These are phyloP conservation scores for Nebria ingens DNA, from an alignment of 1,140 invertebrate genomes.

Conservation along the genomic window DNA sequence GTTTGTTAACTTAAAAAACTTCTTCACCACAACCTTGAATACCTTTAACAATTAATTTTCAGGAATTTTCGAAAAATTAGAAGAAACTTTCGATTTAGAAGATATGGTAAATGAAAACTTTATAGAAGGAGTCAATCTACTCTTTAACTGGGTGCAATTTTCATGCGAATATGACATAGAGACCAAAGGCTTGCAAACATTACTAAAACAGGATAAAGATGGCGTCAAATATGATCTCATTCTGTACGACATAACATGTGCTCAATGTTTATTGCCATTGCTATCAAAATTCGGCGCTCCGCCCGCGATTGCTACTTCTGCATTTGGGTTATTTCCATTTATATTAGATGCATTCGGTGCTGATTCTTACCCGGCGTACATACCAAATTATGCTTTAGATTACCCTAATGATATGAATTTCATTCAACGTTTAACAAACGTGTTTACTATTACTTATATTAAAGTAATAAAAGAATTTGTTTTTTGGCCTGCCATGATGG, in stretches of 20 bases:
- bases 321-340: conserved; percentile 18
- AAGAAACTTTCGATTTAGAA: too few species aligned
- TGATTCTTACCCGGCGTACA: conserved; percentile 9
- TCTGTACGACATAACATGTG: conserved; percentile 18
- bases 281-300: conserved; percentile 18
- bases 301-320: conserved; percentile 17
- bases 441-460: neutral
- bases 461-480: neutral
- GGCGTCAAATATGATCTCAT: conserved; percentile 20
- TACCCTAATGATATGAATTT: conserved; percentile 14
- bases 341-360: conserved; percentile 20
- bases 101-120: too few species aligned
- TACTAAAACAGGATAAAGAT: neutral
- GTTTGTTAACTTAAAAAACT: too few species aligned
- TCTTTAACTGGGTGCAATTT: too few species aligned
- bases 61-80: too few species aligned
- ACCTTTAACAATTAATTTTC: too few species aligned
- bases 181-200: neutral
- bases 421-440: conserved; percentile 17
- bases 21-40: too few species aligned
- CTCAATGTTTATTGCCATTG: conserved; percentile 19
- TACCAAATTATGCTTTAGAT: conserved; percentile 14
- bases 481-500: neutral
- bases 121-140: too few species aligned
- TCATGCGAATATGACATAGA: neutral